Base-by-base conservation (phyloP, 23 tunicate genomes). In the Clavelina lepadiformis region DNA sequence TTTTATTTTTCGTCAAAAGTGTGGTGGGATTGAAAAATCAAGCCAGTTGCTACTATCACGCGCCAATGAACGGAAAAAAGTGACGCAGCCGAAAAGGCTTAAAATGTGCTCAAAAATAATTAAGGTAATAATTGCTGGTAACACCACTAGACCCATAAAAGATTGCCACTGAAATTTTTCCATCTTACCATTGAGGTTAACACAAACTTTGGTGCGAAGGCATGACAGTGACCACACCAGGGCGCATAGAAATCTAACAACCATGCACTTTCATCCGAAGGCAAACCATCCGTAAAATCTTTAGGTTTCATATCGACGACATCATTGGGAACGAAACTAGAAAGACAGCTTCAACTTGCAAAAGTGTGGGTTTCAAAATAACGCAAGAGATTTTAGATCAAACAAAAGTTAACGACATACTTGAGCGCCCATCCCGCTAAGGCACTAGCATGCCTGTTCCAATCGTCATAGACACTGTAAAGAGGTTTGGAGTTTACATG, bases 211-310 rank as follows among this genome's bases (percentile, higher is more conserved):
- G 97, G 97, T 13, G 85, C 71, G 46, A 89, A 89, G 31, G 72
- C 70, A 37, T 67, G 81, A 51, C 97, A 89, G 31, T 71, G 97
- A n/a, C 97, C 89, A 53, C 97, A 89, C 97, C 97, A 89, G 20
- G 91, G 83, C 18, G 97, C 82, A 47, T 59, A 89, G 35, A 81
- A 89, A 46, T 89, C 97, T 8, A 89, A 41, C 32, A 89, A 22
- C 97, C 97, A 89, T 23, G 97, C 91, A 21, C 68, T 64, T 55
- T 78, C 59, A 33, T 75, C 80, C 18, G 20, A 46, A 1, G 77
- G 83, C 22, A 65, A 51, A 0, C 83, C 83, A 38, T 66, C 46
- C 28, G 70, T 44, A 52, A 81, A 81, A 57, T 81, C 83, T 4
- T 46, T 31, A 28, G 38, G 25, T 41, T 46, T 30, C 74, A 81